Conservation (phyloP, 2,797 vertebrate species). For the Vipera ursinii region DNA sequence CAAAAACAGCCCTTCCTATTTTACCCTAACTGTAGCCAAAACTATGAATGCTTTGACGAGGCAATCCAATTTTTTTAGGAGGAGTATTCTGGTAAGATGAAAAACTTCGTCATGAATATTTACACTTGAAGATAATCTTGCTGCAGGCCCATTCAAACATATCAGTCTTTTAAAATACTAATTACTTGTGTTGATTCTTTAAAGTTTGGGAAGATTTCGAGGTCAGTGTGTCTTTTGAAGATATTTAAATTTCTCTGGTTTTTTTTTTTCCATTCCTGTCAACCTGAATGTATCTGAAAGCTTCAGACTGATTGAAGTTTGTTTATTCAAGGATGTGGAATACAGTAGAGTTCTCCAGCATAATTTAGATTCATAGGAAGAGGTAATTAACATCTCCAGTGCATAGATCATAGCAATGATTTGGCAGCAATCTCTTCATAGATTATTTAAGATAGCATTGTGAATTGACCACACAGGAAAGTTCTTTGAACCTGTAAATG, state of each 20-base stretch:
- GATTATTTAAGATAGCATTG: neutral
- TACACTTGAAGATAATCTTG: constrained; percentile 7
- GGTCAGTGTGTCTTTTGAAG: constrained; percentile 49
- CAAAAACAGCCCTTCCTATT: neutral
- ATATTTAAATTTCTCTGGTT: constrained; percentile 5
- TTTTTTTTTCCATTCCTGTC: neutral
- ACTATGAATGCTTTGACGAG: constrained; percentile 21
- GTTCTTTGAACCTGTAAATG: neutral
- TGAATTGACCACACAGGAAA: neutral
- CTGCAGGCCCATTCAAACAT: neutral
- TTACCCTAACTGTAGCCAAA: neutral
- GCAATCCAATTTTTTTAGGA: constrained; percentile 1
- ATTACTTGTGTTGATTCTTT: constrained; percentile 24
- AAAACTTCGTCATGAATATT: constrained; percentile 31
- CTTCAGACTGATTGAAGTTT: constrained; percentile 47
- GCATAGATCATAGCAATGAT: constrained; percentile 20
- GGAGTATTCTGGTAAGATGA: neutral
- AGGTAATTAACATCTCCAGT: constrained; percentile 40
- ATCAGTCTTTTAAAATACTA: constrained; percentile 5
- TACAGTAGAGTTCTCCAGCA: constrained; percentile 5
- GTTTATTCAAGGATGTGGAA: constrained; percentile 49
- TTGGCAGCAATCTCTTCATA: neutral
- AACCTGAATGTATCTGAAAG: constrained; percentile 39
- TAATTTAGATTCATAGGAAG: constrained; percentile 41
- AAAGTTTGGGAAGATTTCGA: constrained; percentile 40